phyloP scores from a whole-genome alignment of 2,113 vertebrate species.

The Aspidoscelis tigris region DNA sequence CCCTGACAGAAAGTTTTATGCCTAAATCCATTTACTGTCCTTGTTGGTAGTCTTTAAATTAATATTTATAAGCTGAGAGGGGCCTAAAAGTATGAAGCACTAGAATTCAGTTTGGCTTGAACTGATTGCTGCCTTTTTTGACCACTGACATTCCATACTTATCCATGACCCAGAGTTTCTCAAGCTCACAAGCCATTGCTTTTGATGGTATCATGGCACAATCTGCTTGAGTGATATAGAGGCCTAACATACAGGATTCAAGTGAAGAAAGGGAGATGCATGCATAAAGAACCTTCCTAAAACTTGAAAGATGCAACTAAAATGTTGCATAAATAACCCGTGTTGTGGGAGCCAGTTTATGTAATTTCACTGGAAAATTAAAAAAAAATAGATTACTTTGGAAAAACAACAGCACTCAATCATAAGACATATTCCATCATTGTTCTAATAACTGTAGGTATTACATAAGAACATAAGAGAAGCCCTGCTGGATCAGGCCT shows the following conservation, averaged over 20 bases:
- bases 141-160: constrained; percentile 80
- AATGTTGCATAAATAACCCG: neutral
- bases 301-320: constrained; percentile 24
- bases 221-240: constrained; percentile 47
- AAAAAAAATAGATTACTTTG: constrained; percentile 13
- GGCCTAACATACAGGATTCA: constrained; percentile 41
- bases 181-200: constrained; percentile 70
- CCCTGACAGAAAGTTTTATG: constrained; percentile 82
- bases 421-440: neutral
- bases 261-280: constrained; percentile 31
- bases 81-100: constrained; percentile 75
- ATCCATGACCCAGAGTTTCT: constrained; percentile 67
- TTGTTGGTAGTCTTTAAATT: constrained; percentile 87
- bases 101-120: constrained; percentile 75
- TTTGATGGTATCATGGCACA: constrained; percentile 42
- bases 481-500: too few species aligned
- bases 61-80: constrained; percentile 86
- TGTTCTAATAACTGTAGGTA: neutral
- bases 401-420: neutral
- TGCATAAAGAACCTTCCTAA: constrained; percentile 32
- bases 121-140: constrained; percentile 70
- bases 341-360: constrained; percentile 2
- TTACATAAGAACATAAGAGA: too few species aligned
- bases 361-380: constrained; percentile 25
- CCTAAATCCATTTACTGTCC: constrained; percentile 83